Conservation (phyloP, 2,797 vertebrate species). For the Halcyon badia region DNA sequence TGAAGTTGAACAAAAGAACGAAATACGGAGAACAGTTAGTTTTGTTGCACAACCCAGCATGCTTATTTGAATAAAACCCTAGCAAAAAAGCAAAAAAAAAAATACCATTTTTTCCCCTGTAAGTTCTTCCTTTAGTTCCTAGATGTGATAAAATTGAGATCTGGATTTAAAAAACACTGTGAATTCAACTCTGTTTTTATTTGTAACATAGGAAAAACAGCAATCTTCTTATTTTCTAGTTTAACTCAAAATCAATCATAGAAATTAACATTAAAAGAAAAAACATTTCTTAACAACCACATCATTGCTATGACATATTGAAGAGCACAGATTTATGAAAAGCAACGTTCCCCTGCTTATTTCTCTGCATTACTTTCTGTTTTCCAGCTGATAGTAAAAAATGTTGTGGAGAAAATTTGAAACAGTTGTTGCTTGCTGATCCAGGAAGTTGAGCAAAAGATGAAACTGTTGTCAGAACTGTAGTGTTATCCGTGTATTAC, state of each 20-base stretch:
- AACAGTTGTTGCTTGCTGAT: background rate
- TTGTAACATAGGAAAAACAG: background rate
- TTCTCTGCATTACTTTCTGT: background rate
- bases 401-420: background rate
- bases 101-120: background rate
- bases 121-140: background rate
- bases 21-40: background rate
- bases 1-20: background rate
- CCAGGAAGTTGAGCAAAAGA: background rate
- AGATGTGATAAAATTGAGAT: background rate
- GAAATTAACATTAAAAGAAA: background rate
- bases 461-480: background rate
- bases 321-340: background rate
- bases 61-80: background rate
- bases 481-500: background rate
- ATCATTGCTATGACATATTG: background rate
- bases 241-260: background rate
- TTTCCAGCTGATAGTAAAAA: background rate
- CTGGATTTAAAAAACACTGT: background rate
- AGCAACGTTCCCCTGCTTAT: background rate
- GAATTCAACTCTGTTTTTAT: background rate
- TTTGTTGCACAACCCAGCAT: background rate
- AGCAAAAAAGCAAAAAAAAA: background rate
- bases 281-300: background rate
- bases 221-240: background rate